phyloP scores from a whole-genome alignment of 2,113 vertebrate species.

The Rallus limicola region DNA sequence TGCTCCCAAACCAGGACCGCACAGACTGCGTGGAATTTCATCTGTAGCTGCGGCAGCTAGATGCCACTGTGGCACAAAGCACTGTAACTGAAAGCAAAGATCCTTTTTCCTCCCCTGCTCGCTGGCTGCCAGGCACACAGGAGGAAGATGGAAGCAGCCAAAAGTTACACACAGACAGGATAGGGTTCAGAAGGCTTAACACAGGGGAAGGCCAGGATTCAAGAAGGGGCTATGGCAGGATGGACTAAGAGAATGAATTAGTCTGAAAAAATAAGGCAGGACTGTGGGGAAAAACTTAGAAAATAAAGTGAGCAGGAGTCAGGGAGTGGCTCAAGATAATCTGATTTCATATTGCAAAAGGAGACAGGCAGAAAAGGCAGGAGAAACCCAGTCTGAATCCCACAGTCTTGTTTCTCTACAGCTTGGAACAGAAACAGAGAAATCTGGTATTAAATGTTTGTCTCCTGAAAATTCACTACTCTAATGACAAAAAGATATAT shows the following conservation, averaged over 20 bases:
- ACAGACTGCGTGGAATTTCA: background rate
- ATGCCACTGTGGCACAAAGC: slow-evolving; percentile 55
- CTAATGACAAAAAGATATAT: background rate
- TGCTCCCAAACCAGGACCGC: background rate
- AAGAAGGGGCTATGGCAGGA: background rate
- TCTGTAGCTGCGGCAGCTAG: slow-evolving; percentile 2
- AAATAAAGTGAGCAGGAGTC: background rate
- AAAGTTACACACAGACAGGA: background rate
- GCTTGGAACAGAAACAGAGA: background rate
- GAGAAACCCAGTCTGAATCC: background rate
- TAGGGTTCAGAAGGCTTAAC: background rate
- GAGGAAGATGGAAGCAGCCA: background rate
- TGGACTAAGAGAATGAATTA: background rate
- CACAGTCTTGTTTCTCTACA: background rate
- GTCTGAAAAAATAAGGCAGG: background rate
- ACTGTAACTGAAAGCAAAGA: background rate
- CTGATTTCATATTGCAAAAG: background rate
- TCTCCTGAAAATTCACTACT: background rate
- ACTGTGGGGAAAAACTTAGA: background rate
- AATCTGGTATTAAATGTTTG: background rate
- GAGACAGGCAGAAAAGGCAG: background rate
- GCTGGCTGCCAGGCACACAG: background rate
- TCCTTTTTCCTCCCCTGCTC: background rate
- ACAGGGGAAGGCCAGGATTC: background rate
- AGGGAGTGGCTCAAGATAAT: background rate